Evolutionary conservation across 2,113 vertebrate genomes (phyloP), one percentile per base, ranked within the genome.

Genomic region (Pycnonotus jocosus): DNA sequence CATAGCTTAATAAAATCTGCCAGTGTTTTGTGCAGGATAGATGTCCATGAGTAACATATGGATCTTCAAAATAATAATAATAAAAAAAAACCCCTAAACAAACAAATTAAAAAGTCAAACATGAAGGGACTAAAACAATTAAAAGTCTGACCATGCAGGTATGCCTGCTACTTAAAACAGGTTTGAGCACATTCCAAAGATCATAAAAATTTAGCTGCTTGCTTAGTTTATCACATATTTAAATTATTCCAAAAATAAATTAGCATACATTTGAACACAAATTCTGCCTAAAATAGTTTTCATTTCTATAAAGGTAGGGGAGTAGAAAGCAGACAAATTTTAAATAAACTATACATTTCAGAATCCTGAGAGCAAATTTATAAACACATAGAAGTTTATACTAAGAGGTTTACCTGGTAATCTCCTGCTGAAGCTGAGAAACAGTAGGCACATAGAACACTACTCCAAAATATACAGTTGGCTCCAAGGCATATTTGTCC

Each of bases 381-480:
- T 9, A 68, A 38, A 58, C 44, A 73, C 16, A 12, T 4, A 37
- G 13, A 76, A 42, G 25, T 68, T 77, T 60, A 27, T 37, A 44
- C 6, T 51, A 69, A 31, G 25, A 82, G 42, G 19, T 42, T 98
- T 92, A 99, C 99, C 99, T 99, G 97, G 99, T 99, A 95, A 99
- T 99, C 96, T 99, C 99, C 97, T 99, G 99, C 95, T 99, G 99
- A 95, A 99, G 98, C 80, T 99, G 99, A 47, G 97, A 98, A 48
- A 99, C 98, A 16, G 98, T 98, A 85, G 99, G 99, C 97, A 99
- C 98, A 66, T 99, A 99, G 96, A 99, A 99, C 72, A 99, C 98
- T 60, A 99, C 99, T 83, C 99, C 99, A 90, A 99, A 99, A 96
- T 99, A 99, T 92, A 99, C 98, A 3, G 99, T 99, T n/a, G 99